These are phyloP conservation scores for Lingula anatina DNA, from an alignment of 2,888 invertebrate species.

Conservation along the genomic window DNA sequence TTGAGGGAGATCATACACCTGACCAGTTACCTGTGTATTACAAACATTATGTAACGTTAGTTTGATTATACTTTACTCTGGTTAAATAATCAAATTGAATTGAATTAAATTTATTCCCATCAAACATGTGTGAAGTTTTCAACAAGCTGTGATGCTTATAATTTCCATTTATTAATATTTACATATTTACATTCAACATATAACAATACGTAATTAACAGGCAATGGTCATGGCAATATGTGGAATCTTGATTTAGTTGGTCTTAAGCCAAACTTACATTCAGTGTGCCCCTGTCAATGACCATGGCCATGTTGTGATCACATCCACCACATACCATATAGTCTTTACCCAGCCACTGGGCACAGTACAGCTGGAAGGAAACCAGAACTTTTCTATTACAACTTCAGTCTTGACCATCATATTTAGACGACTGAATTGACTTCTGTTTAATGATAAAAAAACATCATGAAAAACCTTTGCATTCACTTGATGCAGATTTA, in stretches of 20 bases:
- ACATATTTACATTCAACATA: background rate
- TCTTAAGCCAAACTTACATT: constrained; percentile 42
- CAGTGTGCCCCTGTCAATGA: constrained; percentile 49
- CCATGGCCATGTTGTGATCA: constrained; percentile 45
- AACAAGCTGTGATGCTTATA: too few species aligned
- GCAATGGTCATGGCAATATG: background rate
- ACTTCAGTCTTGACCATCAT: background rate
- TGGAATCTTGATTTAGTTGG: too few species aligned
- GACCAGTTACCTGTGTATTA: constrained; percentile 45
- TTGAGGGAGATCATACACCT: constrained; percentile 42
- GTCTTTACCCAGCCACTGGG: constrained; percentile 50
- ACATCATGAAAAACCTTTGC: too few species aligned
- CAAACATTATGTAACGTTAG: too few species aligned
- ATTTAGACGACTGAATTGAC: background rate
- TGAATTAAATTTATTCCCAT: too few species aligned
- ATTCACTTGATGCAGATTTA: too few species aligned
- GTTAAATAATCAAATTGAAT: too few species aligned
- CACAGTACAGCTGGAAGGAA: constrained; percentile 44
- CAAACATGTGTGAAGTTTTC: too few species aligned
- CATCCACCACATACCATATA: constrained; percentile 50
- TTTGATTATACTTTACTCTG: too few species aligned
- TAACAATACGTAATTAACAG: background rate
- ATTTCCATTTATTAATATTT: background rate
- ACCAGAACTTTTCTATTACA: background rate
- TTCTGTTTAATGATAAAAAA: too few species aligned